phyloP scores from a whole-genome alignment of 1,140 invertebrate genomes.

The Zaprionus vittiger region DNA sequence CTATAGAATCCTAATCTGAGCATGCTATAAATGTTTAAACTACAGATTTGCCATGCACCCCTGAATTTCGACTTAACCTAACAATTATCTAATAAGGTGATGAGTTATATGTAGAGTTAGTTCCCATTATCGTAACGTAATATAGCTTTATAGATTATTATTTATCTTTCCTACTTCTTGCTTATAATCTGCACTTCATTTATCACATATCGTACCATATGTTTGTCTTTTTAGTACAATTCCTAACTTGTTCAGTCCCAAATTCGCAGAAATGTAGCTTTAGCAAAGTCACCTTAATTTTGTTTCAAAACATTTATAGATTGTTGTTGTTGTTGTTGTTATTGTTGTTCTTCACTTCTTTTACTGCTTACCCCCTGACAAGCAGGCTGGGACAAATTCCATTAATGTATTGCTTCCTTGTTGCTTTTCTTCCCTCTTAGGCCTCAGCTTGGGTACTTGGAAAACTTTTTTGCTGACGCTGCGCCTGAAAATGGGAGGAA shows the following conservation, averaged over 20 bases:
- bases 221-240: neutral
- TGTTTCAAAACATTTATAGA: constrained; percentile 9
- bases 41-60: no score
- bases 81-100: no score
- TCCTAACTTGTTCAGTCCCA: neutral
- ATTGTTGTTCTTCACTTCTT: neutral
- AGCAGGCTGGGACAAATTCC: neutral
- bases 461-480: constrained; percentile 44
- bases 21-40: no score
- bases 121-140: neutral
- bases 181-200: neutral
- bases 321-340: neutral
- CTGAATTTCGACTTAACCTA: no score
- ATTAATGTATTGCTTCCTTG: constrained; percentile 45
- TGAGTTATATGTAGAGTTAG: neutral
- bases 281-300: constrained; percentile 33
- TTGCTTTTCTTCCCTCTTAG: constrained; percentile 6
- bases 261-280: neutral
- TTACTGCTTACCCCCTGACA: neutral
- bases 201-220: neutral
- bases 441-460: constrained; percentile 12
- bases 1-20: no score
- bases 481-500: constrained; percentile 39
- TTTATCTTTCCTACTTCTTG: neutral
- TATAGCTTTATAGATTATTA: neutral